Base-by-base conservation (phyloP, 2,888 invertebrate species). In the Trichacis sp. region DNA sequence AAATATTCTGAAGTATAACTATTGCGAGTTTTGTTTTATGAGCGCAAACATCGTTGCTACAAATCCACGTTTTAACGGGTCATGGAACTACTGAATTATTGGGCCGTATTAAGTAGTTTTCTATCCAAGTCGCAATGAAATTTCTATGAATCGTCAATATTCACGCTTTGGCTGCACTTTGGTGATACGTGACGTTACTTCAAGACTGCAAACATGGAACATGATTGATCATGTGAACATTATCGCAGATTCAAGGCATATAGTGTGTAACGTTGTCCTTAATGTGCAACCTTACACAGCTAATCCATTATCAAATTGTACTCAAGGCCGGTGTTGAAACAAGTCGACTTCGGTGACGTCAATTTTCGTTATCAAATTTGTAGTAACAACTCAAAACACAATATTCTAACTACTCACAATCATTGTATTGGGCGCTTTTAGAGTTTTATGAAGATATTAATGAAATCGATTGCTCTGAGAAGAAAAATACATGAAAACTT, bases 281-380 rank as follows among this genome's bases (percentile, higher is more conserved):
- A 72, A 72, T 72, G 73, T 70, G 71, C 71, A 66, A 64, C 68
- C 74, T 74, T 76, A 78, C 79, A 77, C 74, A 72, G 74, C 73
- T 77, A 77, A 76, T 73, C 78, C 80, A 79, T 80, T 80, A 79
- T 77, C 80, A 77, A 77, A 79, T 80, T 80, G 77, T 78, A 73
- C 75, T 68, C 64, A 71, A 24, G 70, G 71, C 67, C 77, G 72
- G 66, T 72, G 70, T 75, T 73, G 69, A 72, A 59, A 67, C 69
- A 67, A 70, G 5, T 24, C 46, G 14, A 45, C 2, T 40, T 14
- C 12, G 4, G 14, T 40, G 2, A 15, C 12, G 40, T 1, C 8
- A 40, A 5, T 12, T 5, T 4, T 40, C 15, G 15, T n/a, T 15
- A 15, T 40, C 24, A 24, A n/a, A n/a, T n/a, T n/a, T n/a, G n/a